Base-by-base conservation (phyloP, 2,113 vertebrate genomes). In the Aramus guarauna region DNA sequence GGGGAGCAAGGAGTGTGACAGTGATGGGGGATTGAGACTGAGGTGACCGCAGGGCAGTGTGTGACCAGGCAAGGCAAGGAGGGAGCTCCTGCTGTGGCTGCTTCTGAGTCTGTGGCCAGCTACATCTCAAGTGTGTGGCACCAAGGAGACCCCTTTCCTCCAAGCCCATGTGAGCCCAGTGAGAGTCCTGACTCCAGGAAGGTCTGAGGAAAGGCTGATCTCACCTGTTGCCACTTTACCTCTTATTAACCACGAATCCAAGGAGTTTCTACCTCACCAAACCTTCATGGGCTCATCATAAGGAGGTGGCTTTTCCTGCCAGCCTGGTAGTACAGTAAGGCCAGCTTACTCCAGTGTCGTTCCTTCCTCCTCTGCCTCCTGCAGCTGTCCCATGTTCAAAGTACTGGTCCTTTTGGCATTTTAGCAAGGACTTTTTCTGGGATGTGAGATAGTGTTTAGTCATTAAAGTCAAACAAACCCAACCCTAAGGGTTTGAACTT, bases 1-100 rank as follows among this genome's bases (percentile, higher is more conserved):
- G 9, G 14, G 56, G 22, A 85, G 21, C 29, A 63, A 55, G 32
- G 58, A 67, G 17, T 0, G 0, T 67, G 22, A 21, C 43, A 88
- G 10, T 67, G 58, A 43, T 15, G 11, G 15, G 14, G 17, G 24
- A 27, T 3, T 32, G 43, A 34, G 60, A 22, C 18, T 30, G 26
- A 74, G 26, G 41, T 59, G 55, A 55, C 45, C 1, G 0, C 66
- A 64, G 26, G 32, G 45, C 76, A 88, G 26, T 0, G 0, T 39
- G 45, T 10, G 36, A 34, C 26, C 62, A 47, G 32, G 30, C 18
- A 45, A 69, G 45, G 34, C 29, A 34, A 74, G 37, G 34, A 76
- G 22, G 39, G 32, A 71, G 24, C 12, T 41, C 23, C 32, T 24
- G 18, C 43, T 64, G 6, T 43, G 47, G 21, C 75, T 82, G 36